A percentile compares a stretch with the other conserved stretches of the same genome.
phyloP scores from a whole-genome alignment of 2,113 vertebrate species.

The Sprattus sprattus region DNA sequence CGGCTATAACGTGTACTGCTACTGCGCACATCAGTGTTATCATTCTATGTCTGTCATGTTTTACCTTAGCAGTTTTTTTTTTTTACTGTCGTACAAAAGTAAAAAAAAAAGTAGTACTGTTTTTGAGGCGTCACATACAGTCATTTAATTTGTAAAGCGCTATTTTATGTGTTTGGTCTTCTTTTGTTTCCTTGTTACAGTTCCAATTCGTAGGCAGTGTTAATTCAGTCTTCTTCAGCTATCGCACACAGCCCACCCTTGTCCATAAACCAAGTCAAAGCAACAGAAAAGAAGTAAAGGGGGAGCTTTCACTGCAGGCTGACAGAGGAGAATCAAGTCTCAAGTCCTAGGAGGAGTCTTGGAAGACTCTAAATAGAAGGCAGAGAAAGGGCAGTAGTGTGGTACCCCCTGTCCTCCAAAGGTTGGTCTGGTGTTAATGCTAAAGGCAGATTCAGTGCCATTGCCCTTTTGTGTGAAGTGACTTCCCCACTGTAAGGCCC shows the following conservation, averaged over 20 bases:
- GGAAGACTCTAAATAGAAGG: slow-evolving; percentile 30
- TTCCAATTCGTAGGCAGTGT: not conserved
- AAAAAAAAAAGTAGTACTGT: not conserved
- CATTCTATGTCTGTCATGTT: not conserved
- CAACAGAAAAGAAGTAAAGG: not conserved
- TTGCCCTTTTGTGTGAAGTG: slow-evolving; percentile 33
- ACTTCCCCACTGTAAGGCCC: slow-evolving; percentile 30
- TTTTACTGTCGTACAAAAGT: not conserved
- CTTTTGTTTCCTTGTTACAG: not conserved
- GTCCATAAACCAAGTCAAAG: not conserved
- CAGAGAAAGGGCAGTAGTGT: not conserved
- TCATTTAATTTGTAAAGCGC: not conserved
- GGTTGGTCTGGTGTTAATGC: slow-evolving; percentile 24
- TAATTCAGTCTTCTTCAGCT: not conserved
- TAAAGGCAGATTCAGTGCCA: slow-evolving; percentile 27
- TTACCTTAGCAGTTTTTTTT: not conserved
- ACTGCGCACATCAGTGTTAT: not conserved
- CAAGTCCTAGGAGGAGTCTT: slow-evolving; percentile 27
- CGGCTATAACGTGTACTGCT: not conserved
- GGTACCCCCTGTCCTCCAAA: slow-evolving; percentile 1
- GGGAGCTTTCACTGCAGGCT: not conserved
- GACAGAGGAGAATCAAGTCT: slow-evolving; percentile 8
- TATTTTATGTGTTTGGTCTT: not conserved
- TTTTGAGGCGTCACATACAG: not conserved
- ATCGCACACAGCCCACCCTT: not conserved